Evolutionary conservation across 2,888 invertebrate genomes (phyloP).

Genomic region (Epinotia nisella): DNA sequence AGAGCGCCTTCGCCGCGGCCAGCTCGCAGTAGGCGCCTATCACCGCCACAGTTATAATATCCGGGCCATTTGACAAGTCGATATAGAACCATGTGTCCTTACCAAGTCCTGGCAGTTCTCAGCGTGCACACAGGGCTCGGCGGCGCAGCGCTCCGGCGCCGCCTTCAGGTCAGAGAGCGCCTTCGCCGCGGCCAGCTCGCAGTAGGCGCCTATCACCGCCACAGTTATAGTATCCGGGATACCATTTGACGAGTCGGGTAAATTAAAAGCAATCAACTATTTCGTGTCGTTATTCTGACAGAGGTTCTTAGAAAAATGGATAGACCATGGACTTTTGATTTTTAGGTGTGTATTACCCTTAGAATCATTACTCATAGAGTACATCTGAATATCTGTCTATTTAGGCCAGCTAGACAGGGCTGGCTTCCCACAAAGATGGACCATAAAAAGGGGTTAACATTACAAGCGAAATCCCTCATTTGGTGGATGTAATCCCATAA

Average conservation of each 20-base stretch:
- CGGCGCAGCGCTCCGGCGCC: constrained; percentile 75
- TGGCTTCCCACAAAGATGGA: no score
- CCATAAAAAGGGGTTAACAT: no score
- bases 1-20: constrained; percentile 73
- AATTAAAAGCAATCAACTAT: no score
- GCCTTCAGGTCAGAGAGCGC: constrained; percentile 72
- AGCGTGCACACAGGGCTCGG: constrained; percentile 86
- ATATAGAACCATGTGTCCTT: constrained; percentile 66
- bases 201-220: constrained; percentile 70
- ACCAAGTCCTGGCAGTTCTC: constrained; percentile 86
- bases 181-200: constrained; percentile 81
- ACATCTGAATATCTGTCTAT: no score
- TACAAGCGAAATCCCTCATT: no score
- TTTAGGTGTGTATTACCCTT: no score
- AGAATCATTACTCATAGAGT: no score
- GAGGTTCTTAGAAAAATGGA: no score
- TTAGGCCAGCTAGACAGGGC: no score
- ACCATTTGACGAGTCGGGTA: constrained; percentile 44
- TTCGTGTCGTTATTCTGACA: no score
- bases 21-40: constrained; percentile 83
- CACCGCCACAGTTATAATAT: constrained; percentile 53
- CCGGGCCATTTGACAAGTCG: constrained; percentile 66
- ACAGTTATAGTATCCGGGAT: constrained; percentile 74
- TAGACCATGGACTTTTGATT: no score
- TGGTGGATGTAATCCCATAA: no score